These are phyloP conservation scores for Geotrupes spiniger DNA, from an alignment of 2,888 invertebrate genomes.

Conservation along the genomic window DNA sequence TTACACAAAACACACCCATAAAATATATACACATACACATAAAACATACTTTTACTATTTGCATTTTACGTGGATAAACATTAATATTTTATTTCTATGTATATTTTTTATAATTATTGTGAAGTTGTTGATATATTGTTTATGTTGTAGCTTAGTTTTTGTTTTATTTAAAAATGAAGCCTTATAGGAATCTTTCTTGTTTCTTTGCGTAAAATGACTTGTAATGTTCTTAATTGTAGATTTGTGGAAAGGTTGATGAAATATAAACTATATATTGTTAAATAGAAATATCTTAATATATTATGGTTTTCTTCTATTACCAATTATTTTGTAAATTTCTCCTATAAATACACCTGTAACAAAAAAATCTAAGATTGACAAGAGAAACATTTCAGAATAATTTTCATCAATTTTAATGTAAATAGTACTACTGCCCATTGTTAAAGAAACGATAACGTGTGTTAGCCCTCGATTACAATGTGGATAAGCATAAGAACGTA, in stretches of 20 bases:
- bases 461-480: too few species aligned
- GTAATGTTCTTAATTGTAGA: conserved; percentile 55
- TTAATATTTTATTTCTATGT: conserved; percentile 40
- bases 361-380: too few species aligned
- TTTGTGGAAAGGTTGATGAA: conserved; percentile 56
- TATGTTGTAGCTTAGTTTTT: conserved; percentile 49
- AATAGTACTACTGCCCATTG: too few species aligned
- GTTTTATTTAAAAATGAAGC: conserved; percentile 44
- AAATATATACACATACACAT: conserved; percentile 30
- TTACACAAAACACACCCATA: conserved; percentile 13
- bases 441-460: too few species aligned
- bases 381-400: too few species aligned
- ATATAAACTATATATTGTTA: conserved; percentile 56
- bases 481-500: too few species aligned
- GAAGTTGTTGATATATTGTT: conserved; percentile 49
- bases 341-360: too few species aligned
- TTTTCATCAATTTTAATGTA: too few species aligned
- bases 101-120: conserved; percentile 46
- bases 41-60: conserved; percentile 36
- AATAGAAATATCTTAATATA: conserved; percentile 56
- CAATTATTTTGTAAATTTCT: conserved; percentile 18
- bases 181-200: conserved; percentile 45
- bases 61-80: conserved; percentile 50
- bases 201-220: conserved; percentile 49
- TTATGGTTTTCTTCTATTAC: conserved; percentile 29